Evolutionary conservation across 2,113 vertebrate genomes (phyloP), one percentile per base, ranked within the genome.

Genomic region (Puffinus mauretanicus): DNA sequence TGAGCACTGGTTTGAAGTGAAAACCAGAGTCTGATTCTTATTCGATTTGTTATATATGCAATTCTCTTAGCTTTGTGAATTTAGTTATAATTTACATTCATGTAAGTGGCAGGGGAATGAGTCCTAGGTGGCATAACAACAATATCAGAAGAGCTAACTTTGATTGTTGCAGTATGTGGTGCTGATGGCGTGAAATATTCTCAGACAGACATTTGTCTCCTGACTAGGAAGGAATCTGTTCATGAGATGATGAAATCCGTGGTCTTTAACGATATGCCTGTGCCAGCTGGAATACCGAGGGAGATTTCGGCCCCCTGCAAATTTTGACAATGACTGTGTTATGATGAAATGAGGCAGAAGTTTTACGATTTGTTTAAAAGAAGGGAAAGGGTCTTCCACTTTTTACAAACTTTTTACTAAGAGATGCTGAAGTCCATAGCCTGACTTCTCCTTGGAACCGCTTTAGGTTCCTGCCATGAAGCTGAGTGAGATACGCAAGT

Each of bases 301-400:
- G 70, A 82, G 57, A 66, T 86, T 86, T 65, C 12, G 10, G 5
- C 21, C 34, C 47, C 49, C 47, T 60, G 34, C 40, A 82, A 65
- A 46, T 82, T 85, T 89, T 66, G 80, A 65, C 70, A 71, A 54
- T 58, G 38, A 34, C n/a, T 13, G 5, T 55, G 38, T 80, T 87
- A 72, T 6, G 26, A 77, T 78, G 57, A 86, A 36, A 78, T 34
- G 25, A 88, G 75, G 29, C 20, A 62, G 51, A 80, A 94, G 32
- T 91, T 49, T 67, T 77, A 57, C 7, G 8, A 29, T 85, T 93
- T 91, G 67, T 79, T 94, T 88, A 42, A 72, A 87, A 91, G 77
- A 88, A 58, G 15, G 52, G 30, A 86, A 93, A 62, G 26, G 6
- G 24, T 70, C 55, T 90, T 85, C 29, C 34, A 60, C 47, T 83